Conservation (phyloP, 2,888 invertebrate species). For the Allygus modestus region DNA sequence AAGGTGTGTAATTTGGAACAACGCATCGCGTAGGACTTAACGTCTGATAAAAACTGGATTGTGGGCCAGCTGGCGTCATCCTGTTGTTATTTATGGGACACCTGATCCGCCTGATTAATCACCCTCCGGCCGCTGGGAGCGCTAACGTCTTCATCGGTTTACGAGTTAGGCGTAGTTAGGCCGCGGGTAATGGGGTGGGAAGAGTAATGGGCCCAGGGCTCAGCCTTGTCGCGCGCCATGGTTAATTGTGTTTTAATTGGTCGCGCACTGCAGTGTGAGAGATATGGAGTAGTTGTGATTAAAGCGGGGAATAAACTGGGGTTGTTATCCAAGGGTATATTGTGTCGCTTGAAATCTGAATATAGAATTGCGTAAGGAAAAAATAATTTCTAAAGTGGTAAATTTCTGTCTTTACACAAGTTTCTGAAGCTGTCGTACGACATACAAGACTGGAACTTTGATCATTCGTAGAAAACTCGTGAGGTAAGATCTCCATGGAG, state of each 20-base stretch:
- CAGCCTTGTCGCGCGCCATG: conserved; percentile 1
- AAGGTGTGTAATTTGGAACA: not conserved
- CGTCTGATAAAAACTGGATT: conserved; percentile 43
- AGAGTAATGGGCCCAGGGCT: conserved; percentile 21
- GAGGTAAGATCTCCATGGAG: no score
- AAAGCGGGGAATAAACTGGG: no score
- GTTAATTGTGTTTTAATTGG: not conserved
- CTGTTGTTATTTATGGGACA: conserved; percentile 41
- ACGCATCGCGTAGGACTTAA: conserved; percentile 21
- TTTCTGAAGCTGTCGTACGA: no score
- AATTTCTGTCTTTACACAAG: no score
- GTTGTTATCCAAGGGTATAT: no score
- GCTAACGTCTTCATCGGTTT: conserved; percentile 37
- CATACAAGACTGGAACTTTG: no score
- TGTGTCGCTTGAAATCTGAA: no score
- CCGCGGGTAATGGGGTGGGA: conserved; percentile 20
- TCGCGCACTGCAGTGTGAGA: not conserved
- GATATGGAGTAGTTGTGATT: not conserved
- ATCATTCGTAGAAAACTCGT: no score
- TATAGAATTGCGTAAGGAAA: no score
- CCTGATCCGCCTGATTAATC: conserved; percentile 28
- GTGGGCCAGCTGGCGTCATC: not conserved
- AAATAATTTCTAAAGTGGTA: no score
- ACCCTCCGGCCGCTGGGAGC: not conserved
- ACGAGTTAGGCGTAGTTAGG: not conserved